Base-by-base conservation (phyloP, 2,797 vertebrate genomes). In the Serranus cabrilla region DNA sequence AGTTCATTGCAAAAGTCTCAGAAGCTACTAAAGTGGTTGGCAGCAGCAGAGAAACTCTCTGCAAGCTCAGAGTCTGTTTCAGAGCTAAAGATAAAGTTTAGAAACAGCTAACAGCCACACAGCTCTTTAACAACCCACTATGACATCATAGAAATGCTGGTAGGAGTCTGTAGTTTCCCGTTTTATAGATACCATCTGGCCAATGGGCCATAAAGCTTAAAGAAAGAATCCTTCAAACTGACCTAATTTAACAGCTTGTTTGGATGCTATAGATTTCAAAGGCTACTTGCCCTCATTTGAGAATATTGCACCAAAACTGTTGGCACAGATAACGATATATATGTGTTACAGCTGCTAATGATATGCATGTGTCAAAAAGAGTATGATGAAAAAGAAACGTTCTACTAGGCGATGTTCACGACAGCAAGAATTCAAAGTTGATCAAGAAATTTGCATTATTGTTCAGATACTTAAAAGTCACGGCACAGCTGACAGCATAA, bases 171-270 rank as follows among this genome's bases (percentile, higher is more conserved):
- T 16, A 34, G 37, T 47, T 39, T 45, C 12, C 34, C 5, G 13
- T 56, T 70, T 70, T 37, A 74, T 42, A 7, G 64, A 59, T 43
- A 39, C 42, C 34, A 55, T 60, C 47, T 55, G 25, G 25, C 55
- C 43, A 34, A 46, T 51, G 21, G 45, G 23, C 51, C 31, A 54
- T 71, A 42, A 61, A 52, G 17, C 12, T 47, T 45, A 57, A 74
- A 52, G 2, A 56, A 64, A 21, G 23, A 54, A 54, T 54, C 20
- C 46, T 54, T 14, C 20, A 49, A 51, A 45, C 37, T 14, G 37
- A 55, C 42, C 42, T 45, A 42, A 57, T 56, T 18, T 5, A 20
- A 50, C n/a, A 43, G 21, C 46, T 64, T 46, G 18, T 71, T 64
- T 56, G 37, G 27, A 34, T 21, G n/a, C 2, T 31, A 34, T n/a